A percentile compares a stretch with the other conserved stretches of the same genome.
Evolutionary conservation across 2,113 vertebrate genomes (phyloP).

Genomic region (Laticauda colubrina): DNA sequence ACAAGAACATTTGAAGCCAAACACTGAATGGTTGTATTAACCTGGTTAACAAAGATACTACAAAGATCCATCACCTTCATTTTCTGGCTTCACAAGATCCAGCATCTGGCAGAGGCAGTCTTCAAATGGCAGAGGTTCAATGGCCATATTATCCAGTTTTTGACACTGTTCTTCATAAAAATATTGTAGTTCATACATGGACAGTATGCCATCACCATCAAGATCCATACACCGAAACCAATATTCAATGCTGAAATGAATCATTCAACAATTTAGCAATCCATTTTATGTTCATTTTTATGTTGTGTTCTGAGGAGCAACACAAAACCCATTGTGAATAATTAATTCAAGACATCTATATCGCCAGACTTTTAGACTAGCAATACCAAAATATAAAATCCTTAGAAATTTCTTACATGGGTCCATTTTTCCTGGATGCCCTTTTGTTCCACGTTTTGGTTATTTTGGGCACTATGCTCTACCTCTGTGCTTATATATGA

Average conservation of each 20-base stretch:
- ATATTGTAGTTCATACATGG: conserved; percentile 91
- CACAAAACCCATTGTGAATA: background rate
- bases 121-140: conserved; percentile 92
- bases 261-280: background rate
- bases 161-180: conserved; percentile 96
- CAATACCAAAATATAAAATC: background rate
- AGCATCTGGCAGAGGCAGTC: conserved; percentile 97
- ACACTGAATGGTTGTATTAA: background rate
- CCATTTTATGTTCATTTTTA: background rate
- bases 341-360: background rate
- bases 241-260: conserved; percentile 86
- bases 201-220: conserved; percentile 89
- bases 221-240: conserved; percentile 99
- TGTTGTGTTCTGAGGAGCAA: background rate
- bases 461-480: background rate
- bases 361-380: background rate
- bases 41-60: background rate
- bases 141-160: conserved; percentile 84
- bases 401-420: background rate
- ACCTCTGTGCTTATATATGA: background rate
- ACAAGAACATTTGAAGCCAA: background rate
- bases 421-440: background rate
- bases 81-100: conserved; percentile 87
- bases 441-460: background rate
- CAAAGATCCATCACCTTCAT: conserved; percentile 71